Evolutionary conservation across 2,113 vertebrate species (phyloP), one percentile per base, ranked within the genome.

Genomic region (Nesoenas mayeri): DNA sequence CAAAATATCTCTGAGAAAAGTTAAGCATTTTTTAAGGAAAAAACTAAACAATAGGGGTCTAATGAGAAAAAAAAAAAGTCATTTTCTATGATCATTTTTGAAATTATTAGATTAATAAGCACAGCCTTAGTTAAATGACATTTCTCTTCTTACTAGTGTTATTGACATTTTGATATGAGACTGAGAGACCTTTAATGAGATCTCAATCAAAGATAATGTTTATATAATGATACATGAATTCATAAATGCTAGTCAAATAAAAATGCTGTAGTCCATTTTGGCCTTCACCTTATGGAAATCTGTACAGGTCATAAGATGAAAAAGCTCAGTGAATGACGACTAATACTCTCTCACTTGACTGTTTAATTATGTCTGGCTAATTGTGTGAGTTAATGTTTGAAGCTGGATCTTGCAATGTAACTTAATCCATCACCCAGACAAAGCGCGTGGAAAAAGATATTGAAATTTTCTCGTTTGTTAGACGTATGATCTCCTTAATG

Each of bases 221-320:
- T 98, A 82, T 96, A 89, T 96, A 98, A 98, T 97, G 90, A 97
- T 97, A 97, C 98, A 98, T 98, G 98, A 97, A 97, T 98, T 98
- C 93, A 98, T 98, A 98, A 97, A 99, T 99, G 98, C 98, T 99
- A 98, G 97, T 98, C 98, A 98, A 98, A 98, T 98, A 98, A 98
- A 98, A 98, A 97, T 96, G 93, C 94, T 95, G 78, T 79, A 80
- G 87, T 96, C 85, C 81, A 94, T 92, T 96, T 96, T 95, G 88
- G 40, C 88, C 97, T 97, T 97, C 57, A 95, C 81, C 95, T 97
- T 95, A 85, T 82, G 74, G 89, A 81, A 97, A 95, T 83, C 90
- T 91, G 72, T 91, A 69, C 73, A 89, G 88, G 91, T 97, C 94
- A 85, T 85, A 96, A 95, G 90, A 96, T 95, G 96, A 97, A 94